These are phyloP conservation scores for Platyrinchus mystaceus DNA, from an alignment of 2,797 vertebrate species.

Conservation along the genomic window DNA sequence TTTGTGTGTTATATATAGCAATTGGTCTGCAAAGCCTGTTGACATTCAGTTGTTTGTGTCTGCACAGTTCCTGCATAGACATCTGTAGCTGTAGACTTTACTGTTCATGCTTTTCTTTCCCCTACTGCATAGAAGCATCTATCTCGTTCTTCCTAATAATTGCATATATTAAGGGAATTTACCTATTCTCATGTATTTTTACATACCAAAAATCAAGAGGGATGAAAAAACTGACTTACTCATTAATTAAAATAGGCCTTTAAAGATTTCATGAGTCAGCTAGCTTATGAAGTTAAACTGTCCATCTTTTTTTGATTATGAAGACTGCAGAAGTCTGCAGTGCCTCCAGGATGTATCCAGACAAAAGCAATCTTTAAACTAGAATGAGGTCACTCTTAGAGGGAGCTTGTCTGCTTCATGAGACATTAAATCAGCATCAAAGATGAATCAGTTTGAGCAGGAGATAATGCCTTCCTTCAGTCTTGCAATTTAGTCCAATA, in stretches of 20 bases:
- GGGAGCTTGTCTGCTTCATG: not conserved
- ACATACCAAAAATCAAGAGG: not conserved
- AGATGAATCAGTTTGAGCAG: not conserved
- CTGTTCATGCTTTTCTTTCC: not conserved
- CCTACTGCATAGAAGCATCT: not conserved
- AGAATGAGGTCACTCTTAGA: not conserved
- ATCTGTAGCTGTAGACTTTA: not conserved
- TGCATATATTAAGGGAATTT: not conserved
- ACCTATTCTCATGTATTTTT: not conserved
- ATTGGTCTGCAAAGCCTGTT: slow-evolving; percentile 17
- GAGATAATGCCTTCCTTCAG: not conserved
- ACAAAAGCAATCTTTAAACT: not conserved
- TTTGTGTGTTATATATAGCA: slow-evolving; percentile 12
- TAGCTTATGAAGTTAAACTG: not conserved
- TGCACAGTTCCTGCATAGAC: not conserved
- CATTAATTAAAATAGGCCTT: not conserved
- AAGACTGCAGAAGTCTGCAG: not conserved
- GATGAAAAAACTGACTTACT: not conserved
- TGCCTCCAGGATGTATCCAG: not conserved
- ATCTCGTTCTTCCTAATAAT: not conserved
- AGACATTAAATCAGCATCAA: not conserved
- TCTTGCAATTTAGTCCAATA: not conserved
- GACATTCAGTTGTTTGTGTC: not conserved
- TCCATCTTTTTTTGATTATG: not conserved
- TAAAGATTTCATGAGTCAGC: not conserved